A percentile compares a stretch with the other conserved stretches of the same genome.
phyloP scores from a whole-genome alignment of 2,113 vertebrate species.

The Centropristis striata region DNA sequence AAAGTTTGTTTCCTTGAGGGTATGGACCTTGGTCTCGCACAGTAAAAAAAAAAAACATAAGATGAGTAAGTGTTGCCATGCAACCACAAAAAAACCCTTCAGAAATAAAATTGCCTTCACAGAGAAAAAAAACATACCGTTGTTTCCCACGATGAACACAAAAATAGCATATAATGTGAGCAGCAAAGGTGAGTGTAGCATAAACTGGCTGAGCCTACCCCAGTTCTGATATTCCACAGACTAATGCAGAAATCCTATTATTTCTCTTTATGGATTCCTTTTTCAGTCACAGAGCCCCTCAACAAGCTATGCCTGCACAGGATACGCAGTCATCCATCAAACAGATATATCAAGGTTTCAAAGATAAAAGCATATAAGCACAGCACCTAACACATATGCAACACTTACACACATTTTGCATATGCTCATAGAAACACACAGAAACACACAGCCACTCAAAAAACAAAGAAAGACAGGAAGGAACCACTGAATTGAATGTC shows the following conservation, averaged over 20 bases:
- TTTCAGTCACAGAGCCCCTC: conserved; percentile 19
- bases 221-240: conserved; percentile 7
- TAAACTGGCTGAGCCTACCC: background rate
- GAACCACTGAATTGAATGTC: background rate
- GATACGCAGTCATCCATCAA: conserved; percentile 24
- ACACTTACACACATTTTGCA: conserved; percentile 18
- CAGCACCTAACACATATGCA: background rate
- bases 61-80: background rate
- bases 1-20: conserved; percentile 13
- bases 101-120: background rate
- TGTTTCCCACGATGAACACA: background rate
- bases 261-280: conserved; percentile 28
- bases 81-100: background rate
- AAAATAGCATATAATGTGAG: background rate
- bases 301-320: conserved; percentile 11
- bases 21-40: background rate
- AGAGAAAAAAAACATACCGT: background rate
- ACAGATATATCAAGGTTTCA: conserved; percentile 12
- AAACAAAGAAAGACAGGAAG: background rate
- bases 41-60: background rate
- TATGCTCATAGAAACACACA: background rate
- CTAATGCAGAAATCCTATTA: conserved; percentile 10
- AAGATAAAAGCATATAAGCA: conserved; percentile 8
- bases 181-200: background rate
- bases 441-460: background rate